phyloP scores from a whole-genome alignment of 1,140 invertebrate species.

The Atta colombica region DNA sequence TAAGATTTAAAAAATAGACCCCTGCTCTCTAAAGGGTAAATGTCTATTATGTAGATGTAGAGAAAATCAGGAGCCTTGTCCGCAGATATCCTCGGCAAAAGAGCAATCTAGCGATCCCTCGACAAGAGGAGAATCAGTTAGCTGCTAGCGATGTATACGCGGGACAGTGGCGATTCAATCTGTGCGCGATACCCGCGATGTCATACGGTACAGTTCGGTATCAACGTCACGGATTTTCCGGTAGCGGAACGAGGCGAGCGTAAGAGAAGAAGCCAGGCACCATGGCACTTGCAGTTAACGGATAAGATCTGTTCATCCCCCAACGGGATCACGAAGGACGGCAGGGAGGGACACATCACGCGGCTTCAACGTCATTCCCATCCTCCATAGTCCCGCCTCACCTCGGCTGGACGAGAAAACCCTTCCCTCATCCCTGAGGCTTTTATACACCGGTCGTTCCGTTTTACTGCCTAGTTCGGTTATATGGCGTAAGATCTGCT shows the following conservation, averaged over 20 bases:
- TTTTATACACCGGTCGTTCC: constrained; percentile 77
- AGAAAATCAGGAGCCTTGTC: neutral
- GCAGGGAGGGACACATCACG: constrained; percentile 55
- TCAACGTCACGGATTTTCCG: constrained; percentile 72
- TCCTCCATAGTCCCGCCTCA: constrained; percentile 59
- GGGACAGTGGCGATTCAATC: constrained; percentile 34
- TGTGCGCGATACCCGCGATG: constrained; percentile 42
- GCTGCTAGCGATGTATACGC: constrained; percentile 11
- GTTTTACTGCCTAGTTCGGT: constrained; percentile 70
- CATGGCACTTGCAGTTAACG: constrained; percentile 66
- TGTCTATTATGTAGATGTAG: neutral
- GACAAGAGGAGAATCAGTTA: constrained; percentile 46
- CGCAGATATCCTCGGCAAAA: neutral
- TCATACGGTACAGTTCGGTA: constrained; percentile 44
- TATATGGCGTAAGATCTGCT: constrained; percentile 48
- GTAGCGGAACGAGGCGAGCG: constrained; percentile 17
- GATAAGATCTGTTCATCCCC: constrained; percentile 78
- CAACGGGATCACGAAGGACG: constrained; percentile 19
- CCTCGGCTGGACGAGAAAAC: constrained; percentile 55
- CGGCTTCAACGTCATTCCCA: constrained; percentile 78
- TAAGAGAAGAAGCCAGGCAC: constrained; percentile 43
- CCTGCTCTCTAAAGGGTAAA: too few species aligned
- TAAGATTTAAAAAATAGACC: too few species aligned
- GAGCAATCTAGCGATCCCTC: neutral
- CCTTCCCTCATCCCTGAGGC: constrained; percentile 36